Percentiles rank a stretch among this genome's conserved stretches.
These are phyloP conservation scores for Nomada fabriciana DNA, from an alignment of 2,888 invertebrate genomes.

Conservation along the genomic window DNA sequence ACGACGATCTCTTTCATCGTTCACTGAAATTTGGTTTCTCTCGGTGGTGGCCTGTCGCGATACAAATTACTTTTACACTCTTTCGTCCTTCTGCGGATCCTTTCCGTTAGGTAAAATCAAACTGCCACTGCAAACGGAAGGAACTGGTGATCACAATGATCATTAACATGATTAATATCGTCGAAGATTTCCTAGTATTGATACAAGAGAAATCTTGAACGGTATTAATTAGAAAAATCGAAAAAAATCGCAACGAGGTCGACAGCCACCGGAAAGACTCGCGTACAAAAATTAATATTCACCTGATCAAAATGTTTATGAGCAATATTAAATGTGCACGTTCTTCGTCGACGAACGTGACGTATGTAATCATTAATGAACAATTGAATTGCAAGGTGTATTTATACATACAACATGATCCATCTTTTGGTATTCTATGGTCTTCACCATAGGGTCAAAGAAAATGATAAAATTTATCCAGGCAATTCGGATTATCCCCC, in stretches of 20 bases:
- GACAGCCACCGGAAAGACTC: conserved; percentile 11
- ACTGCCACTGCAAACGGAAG: background rate
- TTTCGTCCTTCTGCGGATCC: background rate
- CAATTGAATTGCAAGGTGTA: conserved; percentile 12
- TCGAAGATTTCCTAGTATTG: no score
- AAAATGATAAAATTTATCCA: conserved; percentile 16
- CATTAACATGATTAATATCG: background rate
- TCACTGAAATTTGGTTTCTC: conserved; percentile 2
- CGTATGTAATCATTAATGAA: conserved; percentile 4
- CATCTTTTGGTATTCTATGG: background rate
- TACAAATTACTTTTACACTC: background rate
- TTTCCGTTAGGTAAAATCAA: conserved; percentile 15
- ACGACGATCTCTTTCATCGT: conserved; percentile 35
- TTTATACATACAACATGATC: conserved; percentile 1
- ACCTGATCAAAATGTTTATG: conserved; percentile 8
- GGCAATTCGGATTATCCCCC: conserved; percentile 4
- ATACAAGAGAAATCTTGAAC: background rate
- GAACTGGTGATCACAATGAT: conserved; percentile 14
- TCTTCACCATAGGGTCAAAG: conserved; percentile 5
- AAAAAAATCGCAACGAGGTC: background rate
- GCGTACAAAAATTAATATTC: conserved; percentile 19
- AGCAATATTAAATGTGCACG: conserved; percentile 17
- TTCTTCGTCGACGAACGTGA: background rate
- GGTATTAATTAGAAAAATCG: background rate
- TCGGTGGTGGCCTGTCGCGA: conserved; percentile 12